A percentile compares a stretch with the other conserved stretches of the same genome.
Conservation (phyloP, 2,113 vertebrate species). For the Cebus imitator region DNA sequence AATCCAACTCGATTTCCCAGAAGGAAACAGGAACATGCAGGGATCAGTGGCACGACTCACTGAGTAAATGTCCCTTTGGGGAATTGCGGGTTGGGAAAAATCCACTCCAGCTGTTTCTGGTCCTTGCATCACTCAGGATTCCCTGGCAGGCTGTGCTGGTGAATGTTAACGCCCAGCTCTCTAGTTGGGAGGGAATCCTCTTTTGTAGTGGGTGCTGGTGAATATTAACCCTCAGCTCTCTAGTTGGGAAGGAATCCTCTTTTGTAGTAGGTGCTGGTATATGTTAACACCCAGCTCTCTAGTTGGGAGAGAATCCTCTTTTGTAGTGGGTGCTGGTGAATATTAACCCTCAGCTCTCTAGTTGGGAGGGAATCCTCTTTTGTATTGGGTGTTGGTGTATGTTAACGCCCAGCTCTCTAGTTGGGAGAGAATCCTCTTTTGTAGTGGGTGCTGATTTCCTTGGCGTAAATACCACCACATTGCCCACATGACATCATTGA, state of each 20-base stretch:
- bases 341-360: neutral
- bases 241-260: accelerated
- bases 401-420: neutral
- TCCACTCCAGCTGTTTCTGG: neutral
- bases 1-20: neutral
- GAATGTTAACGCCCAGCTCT: neutral
- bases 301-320: accelerated
- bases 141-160: neutral
- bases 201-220: neutral
- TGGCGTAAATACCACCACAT: neutral
- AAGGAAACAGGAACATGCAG: neutral
- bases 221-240: neutral
- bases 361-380: accelerated
- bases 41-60: neutral
- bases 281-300: neutral
- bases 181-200: neutral
- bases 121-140: neutral
- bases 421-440: accelerated
- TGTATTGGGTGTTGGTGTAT: neutral
- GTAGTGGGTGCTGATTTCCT: neutral
- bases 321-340: neutral
- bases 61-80: neutral
- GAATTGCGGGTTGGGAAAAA: accelerated
- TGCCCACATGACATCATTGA: accelerated
- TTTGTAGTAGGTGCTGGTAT: neutral